Percentiles rank a stretch among this genome's conserved stretches.
Conservation (phyloP, 1,140 invertebrate species). For the Drosophila sucinea region DNA sequence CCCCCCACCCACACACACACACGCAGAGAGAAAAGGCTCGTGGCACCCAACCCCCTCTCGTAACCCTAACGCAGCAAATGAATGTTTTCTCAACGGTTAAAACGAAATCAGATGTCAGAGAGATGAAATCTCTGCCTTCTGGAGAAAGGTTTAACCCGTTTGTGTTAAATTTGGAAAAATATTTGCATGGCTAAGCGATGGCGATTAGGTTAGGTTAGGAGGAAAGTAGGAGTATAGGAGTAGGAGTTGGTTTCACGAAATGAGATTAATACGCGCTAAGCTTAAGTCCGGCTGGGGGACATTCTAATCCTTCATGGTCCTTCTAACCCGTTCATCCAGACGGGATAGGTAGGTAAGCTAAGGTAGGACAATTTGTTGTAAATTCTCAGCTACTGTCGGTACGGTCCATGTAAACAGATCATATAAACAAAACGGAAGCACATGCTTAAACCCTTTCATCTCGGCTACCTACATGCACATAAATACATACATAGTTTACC, state of each 20-base stretch:
- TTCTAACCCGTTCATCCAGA: constrained; percentile 52
- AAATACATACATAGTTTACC: not conserved
- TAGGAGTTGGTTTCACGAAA: constrained; percentile 50
- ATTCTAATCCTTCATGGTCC: constrained; percentile 75
- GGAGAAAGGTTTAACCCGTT: constrained; percentile 39
- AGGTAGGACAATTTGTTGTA: constrained; percentile 65
- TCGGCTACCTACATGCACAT: not conserved
- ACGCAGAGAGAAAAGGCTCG: constrained; percentile 6
- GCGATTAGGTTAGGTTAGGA: constrained; percentile 52
- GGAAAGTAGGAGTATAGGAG: constrained; percentile 17
- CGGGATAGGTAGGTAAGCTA: constrained; percentile 34
- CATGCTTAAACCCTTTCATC: constrained; percentile 65
- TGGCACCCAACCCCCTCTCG: constrained; percentile 7
- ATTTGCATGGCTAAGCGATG: constrained; percentile 75
- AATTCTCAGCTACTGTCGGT: constrained; percentile 58
- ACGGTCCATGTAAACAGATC: constrained; percentile 66
- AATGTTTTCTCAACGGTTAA: constrained; percentile 24
- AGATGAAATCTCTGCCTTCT: constrained; percentile 1
- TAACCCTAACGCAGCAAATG: not conserved
- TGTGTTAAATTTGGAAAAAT: constrained; percentile 69
- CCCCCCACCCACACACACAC: not conserved
- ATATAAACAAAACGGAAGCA: constrained; percentile 76
- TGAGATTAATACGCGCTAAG: constrained; percentile 78
- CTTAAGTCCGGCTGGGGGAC: constrained; percentile 43
- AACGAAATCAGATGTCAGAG: constrained; percentile 64